Evolutionary conservation across 2,888 invertebrate species (phyloP), one percentile per base, ranked within the genome.

Genomic region (Orthosia cruda): DNA sequence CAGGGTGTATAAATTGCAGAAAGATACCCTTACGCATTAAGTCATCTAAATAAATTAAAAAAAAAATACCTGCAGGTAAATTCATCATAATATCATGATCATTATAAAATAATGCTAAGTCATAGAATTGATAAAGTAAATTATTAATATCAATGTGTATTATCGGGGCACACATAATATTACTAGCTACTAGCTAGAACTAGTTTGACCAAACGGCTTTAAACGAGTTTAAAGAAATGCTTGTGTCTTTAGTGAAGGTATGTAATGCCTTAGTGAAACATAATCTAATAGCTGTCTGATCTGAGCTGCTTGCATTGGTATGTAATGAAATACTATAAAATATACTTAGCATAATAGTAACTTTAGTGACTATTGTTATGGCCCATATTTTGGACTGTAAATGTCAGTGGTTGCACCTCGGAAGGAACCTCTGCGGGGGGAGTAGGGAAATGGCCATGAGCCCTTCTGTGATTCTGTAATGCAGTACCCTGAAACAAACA

Each of bases 391-490:
- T 90, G 88, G 23, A 91, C 87, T 40, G 89, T 86, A 69, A 90
- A 92, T 4, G 87, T 71, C 20, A 91, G 72, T 7, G 84, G 54
- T 71, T 82, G 87, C 18, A 86, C 86, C 61, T 81, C 89, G 23
- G 80, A 9, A n/a, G 86, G 84, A 5, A 89, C 50, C 4, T 84
- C 88, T 2, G 85, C 70, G 59, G 85, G 82, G 57, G 86, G 83
- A 16, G 88, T 74, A 11, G 93, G 91, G 71, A 92, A 97, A 89
- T 98, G 98, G 0, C 97, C 97, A 67, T 97, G 97, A 18, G 97
- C 96, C 49, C 97, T 95, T 40, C 97, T 95, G 89, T 98, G 98
- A 40, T 97, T 97, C 86, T 97, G 97, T 54, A 98, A 90, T 26
- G 97, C 97, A 13, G 97, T 97, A 1, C 97, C 97, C 95, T 96